These are phyloP conservation scores for Tetragonula clypearis DNA, from an alignment of 1,140 invertebrate genomes.

Conservation along the genomic window DNA sequence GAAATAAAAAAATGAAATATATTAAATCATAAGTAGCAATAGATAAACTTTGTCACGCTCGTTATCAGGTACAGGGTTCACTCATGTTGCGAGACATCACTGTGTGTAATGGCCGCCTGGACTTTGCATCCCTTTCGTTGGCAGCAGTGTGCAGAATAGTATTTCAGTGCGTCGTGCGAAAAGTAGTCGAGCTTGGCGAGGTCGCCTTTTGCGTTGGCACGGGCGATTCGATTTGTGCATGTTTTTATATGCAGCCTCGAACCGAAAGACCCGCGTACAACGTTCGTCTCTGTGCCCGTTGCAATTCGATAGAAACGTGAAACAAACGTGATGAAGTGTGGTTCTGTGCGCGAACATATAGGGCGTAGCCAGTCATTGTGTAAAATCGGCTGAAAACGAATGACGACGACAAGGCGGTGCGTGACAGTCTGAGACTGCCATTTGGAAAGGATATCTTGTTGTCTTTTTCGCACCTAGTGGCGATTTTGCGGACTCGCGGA, in stretches of 20 bases:
- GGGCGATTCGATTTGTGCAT: constrained; percentile 34
- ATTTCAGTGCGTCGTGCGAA: constrained; percentile 62
- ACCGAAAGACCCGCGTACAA: not conserved
- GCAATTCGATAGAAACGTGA: not conserved
- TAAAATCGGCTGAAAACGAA: constrained; percentile 53
- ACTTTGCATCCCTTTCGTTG: constrained; percentile 54
- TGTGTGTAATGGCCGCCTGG: constrained; percentile 7
- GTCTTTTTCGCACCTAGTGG: constrained; percentile 41
- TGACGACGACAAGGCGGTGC: constrained; percentile 44
- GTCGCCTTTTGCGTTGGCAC: constrained; percentile 61
- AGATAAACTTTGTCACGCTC: not conserved
- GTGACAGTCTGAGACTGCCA: constrained; percentile 56
- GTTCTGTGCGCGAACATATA: constrained; percentile 38
- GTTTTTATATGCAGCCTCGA: constrained; percentile 23
- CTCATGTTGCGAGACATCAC: not conserved
- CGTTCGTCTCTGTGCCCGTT: not conserved
- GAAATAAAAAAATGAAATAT: not conserved
- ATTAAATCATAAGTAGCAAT: not conserved
- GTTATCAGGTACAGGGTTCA: constrained; percentile 1
- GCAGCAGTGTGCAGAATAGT: constrained; percentile 60
- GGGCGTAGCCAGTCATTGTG: constrained; percentile 51
- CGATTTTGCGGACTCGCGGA: constrained; percentile 38
- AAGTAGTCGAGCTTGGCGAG: constrained; percentile 66
- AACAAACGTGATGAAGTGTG: constrained; percentile 37
- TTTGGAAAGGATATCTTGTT: constrained; percentile 55